Percentiles rank a stretch among this genome's conserved stretches.
Evolutionary conservation across 2,113 vertebrate species (phyloP).

Genomic region (Alouatta palliata): DNA sequence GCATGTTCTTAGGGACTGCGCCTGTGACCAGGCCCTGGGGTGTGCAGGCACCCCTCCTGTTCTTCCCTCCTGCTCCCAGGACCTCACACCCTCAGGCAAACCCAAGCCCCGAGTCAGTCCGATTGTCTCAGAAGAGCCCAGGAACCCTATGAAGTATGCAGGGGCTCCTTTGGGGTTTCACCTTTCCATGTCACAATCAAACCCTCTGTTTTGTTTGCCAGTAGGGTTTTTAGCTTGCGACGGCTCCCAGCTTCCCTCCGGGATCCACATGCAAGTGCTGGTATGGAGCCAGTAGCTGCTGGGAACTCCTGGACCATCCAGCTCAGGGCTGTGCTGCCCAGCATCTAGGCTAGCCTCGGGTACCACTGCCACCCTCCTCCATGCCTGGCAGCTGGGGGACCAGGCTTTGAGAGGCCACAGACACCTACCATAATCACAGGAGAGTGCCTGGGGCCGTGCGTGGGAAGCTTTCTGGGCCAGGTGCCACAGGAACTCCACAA

Average conservation of each 20-base stretch:
- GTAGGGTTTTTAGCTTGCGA: not conserved
- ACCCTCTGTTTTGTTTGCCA: not conserved
- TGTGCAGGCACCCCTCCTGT: not conserved
- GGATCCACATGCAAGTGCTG: rapidly evolving
- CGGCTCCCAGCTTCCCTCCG: rapidly evolving
- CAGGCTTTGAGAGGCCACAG: not conserved
- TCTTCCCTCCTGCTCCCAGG: no score
- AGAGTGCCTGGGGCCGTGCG: not conserved
- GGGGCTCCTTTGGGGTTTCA: not conserved
- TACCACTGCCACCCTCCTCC: not conserved
- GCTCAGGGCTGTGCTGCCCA: not conserved
- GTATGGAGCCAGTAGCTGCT: no score
- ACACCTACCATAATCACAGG: no score
- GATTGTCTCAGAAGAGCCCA: not conserved
- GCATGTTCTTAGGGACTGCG: rapidly evolving
- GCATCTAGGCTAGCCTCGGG: not conserved
- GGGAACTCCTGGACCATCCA: not conserved
- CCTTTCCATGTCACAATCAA: not conserved
- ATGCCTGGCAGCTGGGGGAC: not conserved
- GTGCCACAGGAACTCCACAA: not conserved
- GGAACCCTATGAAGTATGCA: rapidly evolving
- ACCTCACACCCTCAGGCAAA: not conserved
- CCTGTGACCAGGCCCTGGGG: not conserved
- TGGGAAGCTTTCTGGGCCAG: not conserved
- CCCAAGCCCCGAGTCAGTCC: not conserved